Evolutionary conservation across 2,888 invertebrate species (phyloP), one percentile per base, ranked within the genome.

Genomic region (Disparrhopalites patrizii): DNA sequence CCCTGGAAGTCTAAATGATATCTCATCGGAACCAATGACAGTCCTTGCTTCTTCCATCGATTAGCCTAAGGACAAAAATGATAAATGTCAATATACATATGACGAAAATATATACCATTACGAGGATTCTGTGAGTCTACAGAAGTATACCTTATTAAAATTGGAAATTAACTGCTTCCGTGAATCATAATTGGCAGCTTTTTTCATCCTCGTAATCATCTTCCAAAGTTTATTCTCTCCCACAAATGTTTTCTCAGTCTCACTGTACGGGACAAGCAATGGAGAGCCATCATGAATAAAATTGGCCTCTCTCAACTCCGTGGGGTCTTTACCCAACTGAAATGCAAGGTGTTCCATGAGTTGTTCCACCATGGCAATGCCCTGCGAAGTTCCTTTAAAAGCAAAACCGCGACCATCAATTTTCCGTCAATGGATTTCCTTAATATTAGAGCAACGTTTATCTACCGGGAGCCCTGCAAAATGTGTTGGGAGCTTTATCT

Each of bases 11-110:
- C 43, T n/a, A 58, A 38, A 0, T 83, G 83, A 80, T 86, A 92
- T 73, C 83, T 84, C 84, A 91, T 85, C 2, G 88, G 83, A 13
- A 86, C 81, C 3, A 90, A 76, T 3, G 78, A 75, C 50, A 81
- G 56, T 3, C 80, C 92, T 43, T 84, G 84, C 77, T 93, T 93
- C 75, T 85, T 89, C 92, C 92, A 93, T 31, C 89, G 81, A 79
- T 92, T 90, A 1, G 43, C 60, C 73, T 73, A 30, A 27, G 18
- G 8, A 13, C 18, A 5, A n/a, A 47, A 57, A 54, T 31, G 10
- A 56, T 28, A n/a, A 56, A 28, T n/a, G 3, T 31, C 8, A 31
- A 8, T 18, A 7, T 23, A 30, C 28, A 56, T 23, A 13, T 15
- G 20, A 58, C 23, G n/a, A 20, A 8, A 20, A 50, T 27, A 28